Conservation (phyloP, 2,113 vertebrate genomes). For the Pseudonaja textilis region DNA sequence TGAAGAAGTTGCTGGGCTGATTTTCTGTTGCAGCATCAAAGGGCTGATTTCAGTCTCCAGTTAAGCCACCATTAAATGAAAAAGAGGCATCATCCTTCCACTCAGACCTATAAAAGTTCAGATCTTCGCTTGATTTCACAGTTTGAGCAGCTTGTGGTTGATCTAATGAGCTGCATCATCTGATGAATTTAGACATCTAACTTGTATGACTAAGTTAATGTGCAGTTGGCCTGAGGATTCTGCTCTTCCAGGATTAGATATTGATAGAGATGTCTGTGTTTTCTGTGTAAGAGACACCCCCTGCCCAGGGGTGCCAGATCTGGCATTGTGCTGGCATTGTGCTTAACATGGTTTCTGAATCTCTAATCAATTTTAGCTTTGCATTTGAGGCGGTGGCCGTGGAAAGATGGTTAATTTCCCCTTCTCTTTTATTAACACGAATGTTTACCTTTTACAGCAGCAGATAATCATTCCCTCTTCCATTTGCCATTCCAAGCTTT, state of each 20-base stretch:
- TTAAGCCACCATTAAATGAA: background rate
- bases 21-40: background rate
- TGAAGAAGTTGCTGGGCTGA: background rate
- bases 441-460: background rate
- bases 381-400: background rate
- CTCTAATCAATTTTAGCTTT: background rate
- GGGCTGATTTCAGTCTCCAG: background rate
- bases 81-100: background rate
- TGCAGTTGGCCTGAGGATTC: background rate
- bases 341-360: background rate
- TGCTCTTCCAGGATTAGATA: background rate
- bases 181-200: background rate
- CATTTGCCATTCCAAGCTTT: background rate
- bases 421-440: background rate
- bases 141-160: background rate
- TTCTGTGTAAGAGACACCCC: background rate
- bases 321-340: background rate
- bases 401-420: background rate
- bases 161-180: background rate
- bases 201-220: background rate
- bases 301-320: background rate
- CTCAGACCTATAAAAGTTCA: background rate
- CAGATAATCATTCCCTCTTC: background rate
- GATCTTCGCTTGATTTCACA: background rate
- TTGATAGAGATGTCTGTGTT: background rate